phyloP scores from a whole-genome alignment of 1,140 invertebrate genomes.

The Monomorium pharaonis region DNA sequence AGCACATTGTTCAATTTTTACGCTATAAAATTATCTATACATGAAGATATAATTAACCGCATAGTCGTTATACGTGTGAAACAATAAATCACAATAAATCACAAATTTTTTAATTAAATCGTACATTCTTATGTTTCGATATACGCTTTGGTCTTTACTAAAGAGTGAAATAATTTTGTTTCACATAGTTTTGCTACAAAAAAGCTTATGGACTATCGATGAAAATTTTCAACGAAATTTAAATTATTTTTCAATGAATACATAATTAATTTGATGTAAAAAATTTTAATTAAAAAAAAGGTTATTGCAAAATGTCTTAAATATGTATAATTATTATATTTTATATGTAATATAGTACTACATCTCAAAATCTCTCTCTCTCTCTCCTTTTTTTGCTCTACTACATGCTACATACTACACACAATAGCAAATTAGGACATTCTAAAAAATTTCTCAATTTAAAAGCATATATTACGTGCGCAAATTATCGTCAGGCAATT shows the following conservation, averaged over 20 bases:
- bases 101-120: background rate
- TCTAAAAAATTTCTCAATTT: background rate
- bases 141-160: background rate
- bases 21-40: background rate
- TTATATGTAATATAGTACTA: background rate
- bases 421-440: background rate
- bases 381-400: background rate
- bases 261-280: background rate
- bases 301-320: background rate
- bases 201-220: background rate
- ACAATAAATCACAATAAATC: background rate
- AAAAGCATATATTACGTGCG: background rate
- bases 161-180: background rate
- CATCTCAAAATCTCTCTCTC: background rate
- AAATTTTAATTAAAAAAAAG: background rate
- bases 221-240: slow-evolving; percentile 18
- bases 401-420: background rate
- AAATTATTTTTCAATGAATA: background rate
- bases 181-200: slow-evolving; percentile 13
- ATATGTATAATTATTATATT: background rate
- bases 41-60: background rate
- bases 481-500: background rate
- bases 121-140: background rate
- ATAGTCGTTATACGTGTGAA: background rate
- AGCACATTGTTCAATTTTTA: background rate